A percentile compares a stretch with the other conserved stretches of the same genome.
Conservation (phyloP, 2,797 vertebrate species). For the Artibeus lituratus region DNA sequence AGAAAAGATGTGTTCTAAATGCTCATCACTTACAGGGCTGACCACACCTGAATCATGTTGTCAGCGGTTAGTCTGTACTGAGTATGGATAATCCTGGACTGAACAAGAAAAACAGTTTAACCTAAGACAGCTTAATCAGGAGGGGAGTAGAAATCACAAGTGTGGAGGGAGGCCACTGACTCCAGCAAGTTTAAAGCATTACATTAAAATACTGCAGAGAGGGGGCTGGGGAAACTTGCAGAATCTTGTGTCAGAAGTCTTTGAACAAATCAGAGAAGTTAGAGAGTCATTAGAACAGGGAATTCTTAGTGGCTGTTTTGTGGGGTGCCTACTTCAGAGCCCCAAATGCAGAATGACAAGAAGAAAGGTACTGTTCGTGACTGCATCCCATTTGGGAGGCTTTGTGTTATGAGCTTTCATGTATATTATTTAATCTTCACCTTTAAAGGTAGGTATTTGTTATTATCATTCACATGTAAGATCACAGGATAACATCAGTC, state of each 20-base stretch:
- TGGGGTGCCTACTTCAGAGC: fast-evolving
- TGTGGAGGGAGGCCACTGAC: background rate
- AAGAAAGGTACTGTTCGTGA: background rate
- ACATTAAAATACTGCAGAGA: background rate
- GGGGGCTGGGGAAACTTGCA: background rate
- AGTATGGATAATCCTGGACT: background rate
- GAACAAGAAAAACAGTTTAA: background rate
- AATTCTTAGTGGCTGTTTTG: background rate
- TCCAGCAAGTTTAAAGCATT: background rate
- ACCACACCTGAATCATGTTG: background rate
- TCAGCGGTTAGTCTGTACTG: background rate
- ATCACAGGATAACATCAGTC: background rate
- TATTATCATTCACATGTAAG: background rate
- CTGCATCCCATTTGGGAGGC: background rate
- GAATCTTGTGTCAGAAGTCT: background rate
- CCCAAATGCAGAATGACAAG: background rate
- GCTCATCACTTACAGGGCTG: background rate
- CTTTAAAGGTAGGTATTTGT: background rate
- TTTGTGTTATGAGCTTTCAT: background rate
- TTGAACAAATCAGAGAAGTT: too few species aligned
- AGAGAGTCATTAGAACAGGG: background rate
- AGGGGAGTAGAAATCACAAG: background rate
- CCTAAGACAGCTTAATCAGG: background rate
- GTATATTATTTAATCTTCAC: background rate
- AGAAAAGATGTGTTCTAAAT: background rate